Conservation (phyloP, 2,888 invertebrate species). For the Synanthedon vespiformis region DNA sequence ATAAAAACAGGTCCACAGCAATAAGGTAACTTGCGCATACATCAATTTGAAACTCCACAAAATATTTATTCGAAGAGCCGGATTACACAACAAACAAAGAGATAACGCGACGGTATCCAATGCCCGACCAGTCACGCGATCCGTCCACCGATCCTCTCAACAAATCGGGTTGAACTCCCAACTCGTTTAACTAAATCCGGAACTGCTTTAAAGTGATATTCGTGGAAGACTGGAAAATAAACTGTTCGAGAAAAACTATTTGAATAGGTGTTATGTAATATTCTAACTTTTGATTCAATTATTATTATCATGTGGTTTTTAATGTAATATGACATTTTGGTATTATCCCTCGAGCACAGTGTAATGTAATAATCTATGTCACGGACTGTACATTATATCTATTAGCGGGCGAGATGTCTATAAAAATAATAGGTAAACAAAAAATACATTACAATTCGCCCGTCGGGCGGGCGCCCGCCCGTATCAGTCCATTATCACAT, state of each 20-base stretch:
- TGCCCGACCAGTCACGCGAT: background rate
- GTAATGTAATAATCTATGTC: too few species aligned
- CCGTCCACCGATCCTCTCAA: slow-evolving; percentile 1
- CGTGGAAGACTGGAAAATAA: background rate
- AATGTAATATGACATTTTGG: too few species aligned
- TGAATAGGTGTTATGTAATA: too few species aligned
- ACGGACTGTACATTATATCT: too few species aligned
- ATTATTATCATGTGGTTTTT: too few species aligned
- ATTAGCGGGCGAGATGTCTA: too few species aligned
- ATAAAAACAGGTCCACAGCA: background rate
- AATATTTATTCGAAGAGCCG: slow-evolving; percentile 11
- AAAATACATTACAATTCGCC: too few species aligned
- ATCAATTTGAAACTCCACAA: background rate
- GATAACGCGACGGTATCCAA: background rate
- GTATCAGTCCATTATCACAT: too few species aligned
- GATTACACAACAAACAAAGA: slow-evolving; percentile 28
- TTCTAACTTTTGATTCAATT: too few species aligned
- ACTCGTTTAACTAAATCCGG: background rate
- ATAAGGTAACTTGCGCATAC: background rate
- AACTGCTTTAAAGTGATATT: background rate
- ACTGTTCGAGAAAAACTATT: background rate
- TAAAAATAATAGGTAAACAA: too few species aligned
- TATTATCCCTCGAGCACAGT: too few species aligned
- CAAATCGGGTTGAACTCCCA: background rate
- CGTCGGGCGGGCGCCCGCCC: too few species aligned